These are phyloP conservation scores for Condylostylus longicornis DNA, from an alignment of 1,140 invertebrate genomes.

Conservation along the genomic window DNA sequence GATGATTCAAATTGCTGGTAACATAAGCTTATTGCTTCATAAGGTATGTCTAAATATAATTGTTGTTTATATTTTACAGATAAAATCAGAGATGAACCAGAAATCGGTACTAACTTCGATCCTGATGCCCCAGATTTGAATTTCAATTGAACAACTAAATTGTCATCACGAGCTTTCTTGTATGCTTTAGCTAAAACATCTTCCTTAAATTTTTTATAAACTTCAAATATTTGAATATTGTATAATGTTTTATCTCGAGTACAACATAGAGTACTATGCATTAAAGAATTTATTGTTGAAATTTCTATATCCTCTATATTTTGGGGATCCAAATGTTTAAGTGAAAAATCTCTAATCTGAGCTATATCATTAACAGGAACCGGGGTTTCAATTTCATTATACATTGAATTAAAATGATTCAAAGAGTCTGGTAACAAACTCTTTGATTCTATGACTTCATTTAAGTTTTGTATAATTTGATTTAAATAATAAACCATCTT, in stretches of 20 bases:
- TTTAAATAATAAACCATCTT: slow-evolving; percentile 20
- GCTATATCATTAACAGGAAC: too few species aligned
- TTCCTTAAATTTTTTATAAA: slow-evolving; percentile 56
- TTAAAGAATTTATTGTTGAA: slow-evolving; percentile 35
- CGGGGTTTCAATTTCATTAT: too few species aligned
- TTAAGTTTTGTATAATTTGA: not conserved
- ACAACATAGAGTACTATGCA: slow-evolving; percentile 47
- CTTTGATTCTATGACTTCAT: not conserved
- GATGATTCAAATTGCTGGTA: too few species aligned
- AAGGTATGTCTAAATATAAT: too few species aligned
- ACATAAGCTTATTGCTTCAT: too few species aligned
- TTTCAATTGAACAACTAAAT: slow-evolving; percentile 36
- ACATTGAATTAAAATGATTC: slow-evolving; percentile 13
- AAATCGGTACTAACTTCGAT: slow-evolving; percentile 11
- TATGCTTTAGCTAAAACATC: slow-evolving; percentile 41
- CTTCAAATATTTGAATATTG: slow-evolving; percentile 49
- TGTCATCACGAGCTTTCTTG: slow-evolving; percentile 38
- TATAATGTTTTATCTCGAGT: slow-evolving; percentile 43
- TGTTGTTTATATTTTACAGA: slow-evolving; percentile 23
- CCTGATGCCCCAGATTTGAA: slow-evolving; percentile 17
- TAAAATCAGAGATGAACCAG: slow-evolving; percentile 20
- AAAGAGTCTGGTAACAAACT: slow-evolving; percentile 15
- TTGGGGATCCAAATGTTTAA: slow-evolving; percentile 28
- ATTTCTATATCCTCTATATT: slow-evolving; percentile 36
- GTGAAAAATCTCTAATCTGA: too few species aligned